phyloP scores from a whole-genome alignment of 2,113 vertebrate species.

The Lamprologus speciosus region DNA sequence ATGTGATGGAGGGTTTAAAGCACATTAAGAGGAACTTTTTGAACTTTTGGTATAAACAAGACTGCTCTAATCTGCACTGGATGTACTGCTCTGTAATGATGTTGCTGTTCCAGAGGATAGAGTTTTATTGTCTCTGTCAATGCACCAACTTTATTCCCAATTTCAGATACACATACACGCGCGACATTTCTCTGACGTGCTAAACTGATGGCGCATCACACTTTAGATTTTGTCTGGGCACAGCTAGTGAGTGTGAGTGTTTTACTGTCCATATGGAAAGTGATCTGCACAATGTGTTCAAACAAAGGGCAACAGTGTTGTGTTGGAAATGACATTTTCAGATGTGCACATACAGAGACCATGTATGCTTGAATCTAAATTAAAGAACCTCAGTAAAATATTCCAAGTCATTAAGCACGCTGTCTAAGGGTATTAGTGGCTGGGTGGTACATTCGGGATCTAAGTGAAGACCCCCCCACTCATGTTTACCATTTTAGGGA shows the following conservation, averaged over 20 bases:
- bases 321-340: constrained; percentile 16
- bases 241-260: background rate
- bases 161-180: background rate
- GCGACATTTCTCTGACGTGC: background rate
- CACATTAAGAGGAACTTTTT: constrained; percentile 26
- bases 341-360: background rate
- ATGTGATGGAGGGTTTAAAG: background rate
- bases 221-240: background rate
- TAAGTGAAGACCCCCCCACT: background rate
- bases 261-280: constrained; percentile 19
- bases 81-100: background rate
- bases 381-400: constrained; percentile 23
- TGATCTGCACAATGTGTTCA: constrained; percentile 43
- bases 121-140: constrained; percentile 1
- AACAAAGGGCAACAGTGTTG: constrained; percentile 11
- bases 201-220: background rate
- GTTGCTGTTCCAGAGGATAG: background rate
- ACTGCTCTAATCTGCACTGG: background rate
- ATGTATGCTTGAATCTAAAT: background rate
- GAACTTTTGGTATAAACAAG: background rate
- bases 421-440: constrained; percentile 1
- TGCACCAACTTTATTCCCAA: constrained; percentile 6
- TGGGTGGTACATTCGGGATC: background rate
- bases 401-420: constrained; percentile 43
- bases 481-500: constrained; percentile 37